phyloP scores from a whole-genome alignment of 2,113 vertebrate species.

The Cyprinodon variegatus region DNA sequence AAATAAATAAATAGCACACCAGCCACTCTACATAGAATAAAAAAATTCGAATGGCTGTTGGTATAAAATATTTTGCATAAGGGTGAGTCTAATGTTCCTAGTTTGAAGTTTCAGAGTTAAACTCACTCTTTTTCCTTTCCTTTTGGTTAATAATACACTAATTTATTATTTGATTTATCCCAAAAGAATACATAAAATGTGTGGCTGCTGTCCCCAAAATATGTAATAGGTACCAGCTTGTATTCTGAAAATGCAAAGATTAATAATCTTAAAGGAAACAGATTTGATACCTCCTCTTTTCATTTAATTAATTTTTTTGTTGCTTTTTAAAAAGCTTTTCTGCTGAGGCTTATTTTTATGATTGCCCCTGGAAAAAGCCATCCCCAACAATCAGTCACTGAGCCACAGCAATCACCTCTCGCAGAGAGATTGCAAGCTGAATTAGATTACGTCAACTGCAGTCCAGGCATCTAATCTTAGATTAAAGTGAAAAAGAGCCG shows the following conservation, averaged over 20 bases:
- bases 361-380: constrained; percentile 40
- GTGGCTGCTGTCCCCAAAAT: background rate
- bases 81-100: too few species aligned
- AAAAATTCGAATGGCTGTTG: too few species aligned
- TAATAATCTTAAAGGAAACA: background rate
- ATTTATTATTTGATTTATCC: background rate
- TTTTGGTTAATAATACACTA: background rate
- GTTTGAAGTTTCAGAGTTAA: too few species aligned
- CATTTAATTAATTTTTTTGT: background rate
- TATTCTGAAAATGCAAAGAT: background rate
- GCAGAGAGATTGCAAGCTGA: constrained; percentile 56
- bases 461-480: constrained; percentile 66
- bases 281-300: background rate
- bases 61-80: too few species aligned
- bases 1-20: too few species aligned
- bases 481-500: constrained; percentile 62
- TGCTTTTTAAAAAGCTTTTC: background rate
- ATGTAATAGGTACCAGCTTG: background rate
- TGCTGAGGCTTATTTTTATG: constrained; percentile 2
- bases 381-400: constrained; percentile 63
- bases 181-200: background rate
- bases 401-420: constrained; percentile 67
- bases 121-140: background rate
- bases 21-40: too few species aligned
- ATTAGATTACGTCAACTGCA: constrained; percentile 73